Evolutionary conservation across 1,140 invertebrate genomes (phyloP).

Genomic region (Drosophila equinoxialis): DNA sequence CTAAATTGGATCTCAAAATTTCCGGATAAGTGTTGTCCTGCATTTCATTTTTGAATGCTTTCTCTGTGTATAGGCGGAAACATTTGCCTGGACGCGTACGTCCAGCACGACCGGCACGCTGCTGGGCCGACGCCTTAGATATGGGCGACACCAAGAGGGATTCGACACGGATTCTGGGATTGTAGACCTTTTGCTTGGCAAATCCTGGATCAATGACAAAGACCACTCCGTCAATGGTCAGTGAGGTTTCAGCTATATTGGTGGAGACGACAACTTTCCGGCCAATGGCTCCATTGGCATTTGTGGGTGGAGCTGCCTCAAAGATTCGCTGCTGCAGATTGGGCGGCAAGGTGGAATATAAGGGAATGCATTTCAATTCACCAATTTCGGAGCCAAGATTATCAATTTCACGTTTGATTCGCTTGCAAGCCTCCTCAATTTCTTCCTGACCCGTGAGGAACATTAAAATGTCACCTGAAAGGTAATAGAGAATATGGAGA

Average conservation of each 20-base stretch:
- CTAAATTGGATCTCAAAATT: constrained; percentile 88
- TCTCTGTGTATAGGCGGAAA: constrained; percentile 99
- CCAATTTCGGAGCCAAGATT: constrained; percentile 98
- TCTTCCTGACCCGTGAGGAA: constrained; percentile 98
- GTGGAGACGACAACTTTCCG: constrained; percentile 99
- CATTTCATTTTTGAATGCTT: constrained; percentile 99
- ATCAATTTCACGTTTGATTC: constrained; percentile 98
- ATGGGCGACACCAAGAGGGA: constrained; percentile 99
- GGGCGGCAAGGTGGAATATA: constrained; percentile 99
- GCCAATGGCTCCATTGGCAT: constrained; percentile 96
- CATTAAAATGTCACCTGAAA: constrained; percentile 92
- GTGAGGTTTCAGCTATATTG: constrained; percentile 99
- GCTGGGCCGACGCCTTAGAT: constrained; percentile 99
- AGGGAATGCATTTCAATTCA: constrained; percentile 98
- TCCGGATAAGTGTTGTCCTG: constrained; percentile 99
- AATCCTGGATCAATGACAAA: constrained; percentile 99
- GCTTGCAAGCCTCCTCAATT: constrained; percentile 99
- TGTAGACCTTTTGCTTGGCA: constrained; percentile 99
- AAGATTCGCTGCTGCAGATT: constrained; percentile 99
- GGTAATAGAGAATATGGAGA: background rate
- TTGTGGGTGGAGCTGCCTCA: constrained; percentile 96
- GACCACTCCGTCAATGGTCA: constrained; percentile 99
- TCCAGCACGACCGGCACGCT: constrained; percentile 98
- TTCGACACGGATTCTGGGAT: constrained; percentile 98
- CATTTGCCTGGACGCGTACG: constrained; percentile 98